Conservation (phyloP, 2,797 vertebrate species). For the Passerculus sandwichensis region DNA sequence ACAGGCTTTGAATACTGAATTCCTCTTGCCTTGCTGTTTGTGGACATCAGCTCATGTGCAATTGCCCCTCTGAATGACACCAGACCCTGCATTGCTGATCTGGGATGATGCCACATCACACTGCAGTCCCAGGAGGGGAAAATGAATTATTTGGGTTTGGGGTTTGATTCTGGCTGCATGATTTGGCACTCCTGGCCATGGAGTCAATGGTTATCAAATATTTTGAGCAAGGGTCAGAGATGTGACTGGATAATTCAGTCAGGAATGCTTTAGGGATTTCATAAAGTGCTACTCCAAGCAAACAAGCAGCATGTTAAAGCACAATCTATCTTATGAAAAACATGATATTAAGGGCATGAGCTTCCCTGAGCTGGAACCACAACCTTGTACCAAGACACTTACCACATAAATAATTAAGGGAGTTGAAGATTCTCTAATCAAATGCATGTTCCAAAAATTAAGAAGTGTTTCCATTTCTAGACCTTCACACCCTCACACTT, state of each 20-base stretch:
- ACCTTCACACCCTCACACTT: background rate
- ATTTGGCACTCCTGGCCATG: background rate
- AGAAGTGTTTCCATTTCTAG: background rate
- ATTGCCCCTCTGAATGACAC: background rate
- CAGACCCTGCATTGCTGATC: background rate
- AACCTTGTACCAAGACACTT: background rate
- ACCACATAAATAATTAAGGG: background rate
- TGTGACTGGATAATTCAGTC: background rate
- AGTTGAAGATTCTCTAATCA: background rate
- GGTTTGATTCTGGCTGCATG: fast-evolving
- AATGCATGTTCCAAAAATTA: background rate
- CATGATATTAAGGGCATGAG: background rate
- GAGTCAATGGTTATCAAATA: background rate
- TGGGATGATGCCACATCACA: fast-evolving
- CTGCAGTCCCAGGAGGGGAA: background rate
- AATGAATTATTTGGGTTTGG: background rate
- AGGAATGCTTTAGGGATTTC: background rate
- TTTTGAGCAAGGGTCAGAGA: background rate
- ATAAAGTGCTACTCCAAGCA: background rate
- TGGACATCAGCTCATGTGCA: background rate
- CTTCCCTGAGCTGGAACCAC: background rate
- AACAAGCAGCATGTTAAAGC: background rate
- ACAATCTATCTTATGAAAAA: background rate
- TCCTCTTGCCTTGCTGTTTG: background rate
- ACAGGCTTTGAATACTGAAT: background rate